Base-by-base conservation (phyloP, 2,888 invertebrate species). In the Apotomis turbidana region DNA sequence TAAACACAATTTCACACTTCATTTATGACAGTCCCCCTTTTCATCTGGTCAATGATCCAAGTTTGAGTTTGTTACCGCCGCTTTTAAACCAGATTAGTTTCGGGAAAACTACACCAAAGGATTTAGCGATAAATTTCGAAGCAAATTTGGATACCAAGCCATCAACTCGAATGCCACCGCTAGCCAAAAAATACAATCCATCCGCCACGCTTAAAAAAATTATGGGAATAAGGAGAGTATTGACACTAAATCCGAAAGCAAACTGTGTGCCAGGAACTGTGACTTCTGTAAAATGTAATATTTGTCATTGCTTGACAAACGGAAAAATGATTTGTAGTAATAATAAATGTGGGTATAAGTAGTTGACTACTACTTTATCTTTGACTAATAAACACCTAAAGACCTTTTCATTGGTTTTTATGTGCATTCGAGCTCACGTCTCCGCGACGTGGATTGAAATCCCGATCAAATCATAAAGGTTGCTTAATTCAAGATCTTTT, bases 291-390 rank as follows among this genome's bases (percentile, higher is more conserved):
- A 75, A 78, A 5, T 90, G 90, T 73, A 90, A 90, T 59, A 80
- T 76, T 13, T 91, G 90, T 62, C 89, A 83, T 72, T 91, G 91
- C 74, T 75, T 90, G 76, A 85, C 83, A 51, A 90, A 87, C 70
- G 81, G 81, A 3, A 90, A 89, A 76, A 55, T 85, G 64, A 73
- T 91, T 13, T 90, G 91, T 77, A 87, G 89, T 13, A 77, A 82
- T 62, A 85, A 84, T 36, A 77, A 74, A 58, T 89, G 89, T 77
- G 44, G 78, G 71, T 78, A 66, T 67, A 59, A 64, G 69, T 61
- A 15, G 68, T 44, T 55, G 66, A 54, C 27, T 27, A 27, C 27
- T 27, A 2, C 27, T 2, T 27, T 27, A 27, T 2, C 2, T 27
- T 76, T 74, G 68, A 36, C 69, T 59, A 41, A 41, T 57, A 10